Evolutionary conservation across 2,113 vertebrate species (phyloP), one percentile per base, ranked within the genome.

Genomic region (Hippolais icterina): DNA sequence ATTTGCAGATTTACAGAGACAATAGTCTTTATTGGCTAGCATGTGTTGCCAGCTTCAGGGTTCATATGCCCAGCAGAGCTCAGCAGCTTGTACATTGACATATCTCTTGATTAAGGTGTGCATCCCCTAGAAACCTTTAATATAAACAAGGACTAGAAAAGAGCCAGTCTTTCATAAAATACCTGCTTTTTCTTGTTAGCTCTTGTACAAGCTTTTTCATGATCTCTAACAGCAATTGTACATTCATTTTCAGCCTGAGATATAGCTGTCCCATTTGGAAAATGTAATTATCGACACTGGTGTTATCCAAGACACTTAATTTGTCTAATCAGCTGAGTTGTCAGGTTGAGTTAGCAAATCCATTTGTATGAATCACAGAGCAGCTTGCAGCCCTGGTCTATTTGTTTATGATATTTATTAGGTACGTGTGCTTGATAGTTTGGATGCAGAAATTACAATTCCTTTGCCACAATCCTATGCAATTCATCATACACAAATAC

Each of bases 301-400:
- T 59, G 76, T 89, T 94, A 64, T 71, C 68, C 83, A 71, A 83
- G 50, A 66, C 27, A 71, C 44, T 90, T 89, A 42, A 78, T 93
- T 91, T 93, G 39, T 79, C 41, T 89, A 91, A 95, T 97, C 95
- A 91, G 31, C 23, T 56, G 82, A 83, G 75, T 56, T 96, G 82
- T 89, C 93, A 68, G 52, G 33, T 71, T 93, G 59, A 86, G 35
- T 96, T 96, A 96, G 68, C 25, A 90, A 93, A 86, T 31, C 68
- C 59, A 86, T 88, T 91, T 93, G 68, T 83, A 89, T 41, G n/a
- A 95, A 89, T 72, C 74, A 87, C 69, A 74, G 33, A 72, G 59
- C 56, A 59, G 49, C 53, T n/a, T 82, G 41, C 41, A 16, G 39
- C 33, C 57, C 27, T 57, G 41, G 15, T 80, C 33, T 46, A 15